Base-by-base conservation (phyloP, 92 coral and sea anemone genomes). In the Epizoanthus illoricatus region DNA sequence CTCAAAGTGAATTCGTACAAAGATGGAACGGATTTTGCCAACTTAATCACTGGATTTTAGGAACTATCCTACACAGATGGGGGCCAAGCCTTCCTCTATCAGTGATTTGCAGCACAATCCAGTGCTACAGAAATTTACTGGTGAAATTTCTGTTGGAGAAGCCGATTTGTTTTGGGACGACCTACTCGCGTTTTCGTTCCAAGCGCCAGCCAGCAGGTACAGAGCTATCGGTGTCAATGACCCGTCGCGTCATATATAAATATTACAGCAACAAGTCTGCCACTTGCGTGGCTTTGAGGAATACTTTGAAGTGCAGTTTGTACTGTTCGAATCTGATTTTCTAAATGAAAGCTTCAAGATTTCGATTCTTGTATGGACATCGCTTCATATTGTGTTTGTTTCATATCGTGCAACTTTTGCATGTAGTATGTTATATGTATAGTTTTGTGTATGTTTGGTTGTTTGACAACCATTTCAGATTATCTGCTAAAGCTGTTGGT, bases 11-110 rank as follows among this genome's bases (percentile, higher is more conserved):
- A 75, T 2, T 36, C 55, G 3, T n/a, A 75, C 10, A n/a, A 59
- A n/a, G 57, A 78, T 78, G 82, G 70, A 64, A 62, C 24, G n/a
- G 65, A 78, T 78, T 62, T 43, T 78, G 36, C 82, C 82, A 64
- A 78, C 82, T 61, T 78, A 64, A 78, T 4, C 9, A 19, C 63
- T 54, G 7, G 60, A 63, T 64, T 78, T 49, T 42, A 16, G 82
- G 60, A 41, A 45, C 17, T 42, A 39, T 64, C 71, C 60, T 45
- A 42, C 42, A 66, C 28, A 20, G 39, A 96, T 96, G 99, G 99
- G 99, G 57, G 98, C 98, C 40, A 93, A 89, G 79, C 99, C 99
- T 75, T 96, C 99, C 55, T 96, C 99, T 28, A 87, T 96, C 24
- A 96, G 97, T 70, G 99, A 96, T 67, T 87, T 96, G 36, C 94